A percentile compares a stretch with the other conserved stretches of the same genome.
phyloP scores from a whole-genome alignment of 1,140 invertebrate genomes.

The Drosophila navojoa region DNA sequence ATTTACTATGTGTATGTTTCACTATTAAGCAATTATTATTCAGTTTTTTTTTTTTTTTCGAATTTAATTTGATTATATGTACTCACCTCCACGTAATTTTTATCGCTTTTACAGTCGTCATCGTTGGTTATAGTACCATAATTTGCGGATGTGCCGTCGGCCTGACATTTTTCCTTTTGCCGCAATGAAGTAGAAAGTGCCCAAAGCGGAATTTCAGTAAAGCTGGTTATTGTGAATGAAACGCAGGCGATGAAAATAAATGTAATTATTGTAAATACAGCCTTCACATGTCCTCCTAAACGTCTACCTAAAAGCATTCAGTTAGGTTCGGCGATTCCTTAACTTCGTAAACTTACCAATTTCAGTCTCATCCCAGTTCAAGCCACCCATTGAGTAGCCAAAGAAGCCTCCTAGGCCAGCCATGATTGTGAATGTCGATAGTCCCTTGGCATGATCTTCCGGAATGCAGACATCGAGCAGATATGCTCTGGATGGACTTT shows the following conservation, averaged over 20 bases:
- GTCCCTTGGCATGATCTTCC: slow-evolving; percentile 96
- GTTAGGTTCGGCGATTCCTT: not conserved
- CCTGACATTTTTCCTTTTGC: slow-evolving; percentile 34
- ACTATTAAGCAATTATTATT: no score
- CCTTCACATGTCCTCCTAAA: slow-evolving; percentile 94
- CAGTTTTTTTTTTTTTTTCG: no score
- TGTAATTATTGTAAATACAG: slow-evolving; percentile 95
- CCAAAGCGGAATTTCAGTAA: slow-evolving; percentile 93
- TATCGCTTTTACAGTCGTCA: slow-evolving; percentile 20
- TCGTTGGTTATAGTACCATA: slow-evolving; percentile 60
- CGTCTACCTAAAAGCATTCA: slow-evolving; percentile 76
- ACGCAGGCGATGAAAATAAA: slow-evolving; percentile 94
- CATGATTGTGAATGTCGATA: slow-evolving; percentile 98
- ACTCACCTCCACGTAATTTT: slow-evolving; percentile 26
- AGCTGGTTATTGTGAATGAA: slow-evolving; percentile 91
- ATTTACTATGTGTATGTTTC: no score
- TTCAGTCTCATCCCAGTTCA: slow-evolving; percentile 95
- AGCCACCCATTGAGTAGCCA: slow-evolving; percentile 95
- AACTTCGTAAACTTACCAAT: slow-evolving; percentile 86
- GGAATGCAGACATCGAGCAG: slow-evolving; percentile 95
- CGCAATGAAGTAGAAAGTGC: slow-evolving; percentile 67
- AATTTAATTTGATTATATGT: not conserved
- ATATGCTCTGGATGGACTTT: slow-evolving; percentile 96
- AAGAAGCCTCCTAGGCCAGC: slow-evolving; percentile 97
- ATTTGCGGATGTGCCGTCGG: slow-evolving; percentile 21